Percentiles rank a stretch among this genome's conserved stretches.
Evolutionary conservation across 1,140 invertebrate genomes (phyloP).

Genomic region (Caenorhabditis latens): DNA sequence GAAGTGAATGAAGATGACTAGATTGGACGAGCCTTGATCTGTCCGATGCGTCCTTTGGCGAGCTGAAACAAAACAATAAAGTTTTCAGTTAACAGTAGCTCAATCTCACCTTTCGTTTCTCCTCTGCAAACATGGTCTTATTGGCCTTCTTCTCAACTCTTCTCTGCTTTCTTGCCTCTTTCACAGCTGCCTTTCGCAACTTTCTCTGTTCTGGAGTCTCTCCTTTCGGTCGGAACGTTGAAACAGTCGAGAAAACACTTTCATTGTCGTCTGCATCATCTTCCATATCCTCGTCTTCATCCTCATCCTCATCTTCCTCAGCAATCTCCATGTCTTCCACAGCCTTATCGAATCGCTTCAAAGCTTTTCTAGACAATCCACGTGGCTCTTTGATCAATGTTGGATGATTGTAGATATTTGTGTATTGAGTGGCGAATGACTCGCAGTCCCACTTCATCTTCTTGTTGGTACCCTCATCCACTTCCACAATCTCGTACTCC

Average conservation of each 20-base stretch:
- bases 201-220: no score
- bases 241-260: no score
- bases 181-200: no score
- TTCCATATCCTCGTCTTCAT: no score
- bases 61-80: conserved; percentile 1
- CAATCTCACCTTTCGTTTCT: conserved; percentile 78
- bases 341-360: no score
- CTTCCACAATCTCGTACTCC: conserved; percentile 59
- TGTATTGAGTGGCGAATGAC: conserved; percentile 82
- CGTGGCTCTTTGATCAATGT: conserved; percentile 84
- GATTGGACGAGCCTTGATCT: conserved; percentile 55
- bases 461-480: conserved; percentile 68
- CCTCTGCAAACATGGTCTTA: conserved; percentile 87
- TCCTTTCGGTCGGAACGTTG: no score
- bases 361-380: conserved; percentile 13
- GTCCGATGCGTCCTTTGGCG: conserved; percentile 44
- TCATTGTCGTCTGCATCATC: no score
- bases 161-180: no score
- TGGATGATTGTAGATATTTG: conserved; percentile 74
- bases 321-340: no score
- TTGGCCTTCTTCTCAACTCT: no score
- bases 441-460: conserved; percentile 89
- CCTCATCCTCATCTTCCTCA: no score
- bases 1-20: background rate
- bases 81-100: background rate